phyloP scores from a whole-genome alignment of 2,888 invertebrate genomes.

The Pristionchus mayeri region DNA sequence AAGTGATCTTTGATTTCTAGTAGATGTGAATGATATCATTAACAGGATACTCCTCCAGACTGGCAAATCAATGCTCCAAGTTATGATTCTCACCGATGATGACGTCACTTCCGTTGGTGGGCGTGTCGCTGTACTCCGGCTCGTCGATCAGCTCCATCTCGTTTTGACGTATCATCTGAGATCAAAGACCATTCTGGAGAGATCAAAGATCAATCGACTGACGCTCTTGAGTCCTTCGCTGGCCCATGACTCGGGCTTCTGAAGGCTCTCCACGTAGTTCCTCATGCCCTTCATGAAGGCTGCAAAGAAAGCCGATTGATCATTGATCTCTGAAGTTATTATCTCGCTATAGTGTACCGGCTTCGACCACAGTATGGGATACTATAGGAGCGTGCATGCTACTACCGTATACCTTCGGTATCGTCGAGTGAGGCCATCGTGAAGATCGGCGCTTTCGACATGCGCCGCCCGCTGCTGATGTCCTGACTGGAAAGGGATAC shows the following conservation, averaged over 20 bases:
- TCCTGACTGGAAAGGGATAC: conserved; percentile 1
- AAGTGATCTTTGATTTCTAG: too few relatives aligned
- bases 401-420: neutral
- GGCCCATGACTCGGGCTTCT: conserved; percentile 10
- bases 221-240: conserved; percentile 3
- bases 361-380: too few relatives aligned
- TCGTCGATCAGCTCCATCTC: neutral
- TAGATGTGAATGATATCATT: too few relatives aligned
- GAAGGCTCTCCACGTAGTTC: neutral
- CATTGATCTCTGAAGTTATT: neutral
- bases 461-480: conserved; percentile 6
- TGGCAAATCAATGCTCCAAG: too few relatives aligned
- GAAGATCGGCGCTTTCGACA: conserved; percentile 14
- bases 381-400: neutral
- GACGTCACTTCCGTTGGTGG: neutral
- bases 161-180: conserved; percentile 13
- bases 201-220: conserved; percentile 4
- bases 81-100: neutral
- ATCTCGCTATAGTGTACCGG: too few relatives aligned
- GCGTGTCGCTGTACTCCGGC: neutral
- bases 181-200: neutral
- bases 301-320: neutral
- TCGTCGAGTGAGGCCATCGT: neutral
- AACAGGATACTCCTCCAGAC: too few relatives aligned
- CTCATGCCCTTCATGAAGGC: conserved; percentile 2